Conservation (phyloP, 2,113 vertebrate species). For the Echinops telfairi region DNA sequence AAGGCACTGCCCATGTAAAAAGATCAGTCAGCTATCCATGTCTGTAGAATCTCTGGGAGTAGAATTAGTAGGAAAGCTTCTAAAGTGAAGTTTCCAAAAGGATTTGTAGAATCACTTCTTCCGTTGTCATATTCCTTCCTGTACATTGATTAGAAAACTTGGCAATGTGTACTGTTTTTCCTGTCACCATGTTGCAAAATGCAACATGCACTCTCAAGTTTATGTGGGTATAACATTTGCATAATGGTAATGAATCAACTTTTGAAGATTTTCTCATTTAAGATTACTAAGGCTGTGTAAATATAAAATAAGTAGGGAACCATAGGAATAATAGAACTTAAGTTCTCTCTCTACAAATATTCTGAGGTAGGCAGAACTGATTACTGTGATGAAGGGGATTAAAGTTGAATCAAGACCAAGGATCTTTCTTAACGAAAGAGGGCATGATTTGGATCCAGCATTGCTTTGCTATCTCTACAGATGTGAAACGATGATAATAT, state of each 20-base stretch:
- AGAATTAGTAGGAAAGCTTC: not conserved
- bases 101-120: not conserved
- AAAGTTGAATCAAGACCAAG: not conserved
- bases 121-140: no score
- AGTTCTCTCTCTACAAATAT: accelerated
- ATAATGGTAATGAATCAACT: no score
- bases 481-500: accelerated
- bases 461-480: not conserved
- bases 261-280: accelerated
- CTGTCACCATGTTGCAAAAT: no score
- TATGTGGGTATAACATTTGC: not conserved
- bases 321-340: accelerated
- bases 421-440: not conserved
- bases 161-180: not conserved
- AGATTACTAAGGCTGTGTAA: not conserved
- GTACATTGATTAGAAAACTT: not conserved
- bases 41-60: not conserved
- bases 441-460: no score
- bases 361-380: not conserved
- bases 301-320: no score
- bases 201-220: no score
- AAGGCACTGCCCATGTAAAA: not conserved
- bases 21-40: not conserved
- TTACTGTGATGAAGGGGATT: not conserved
- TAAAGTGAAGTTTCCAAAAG: not conserved